Evolutionary conservation across 2,888 invertebrate species (phyloP), one percentile per base, ranked within the genome.

Genomic region (Tipula lateralis): DNA sequence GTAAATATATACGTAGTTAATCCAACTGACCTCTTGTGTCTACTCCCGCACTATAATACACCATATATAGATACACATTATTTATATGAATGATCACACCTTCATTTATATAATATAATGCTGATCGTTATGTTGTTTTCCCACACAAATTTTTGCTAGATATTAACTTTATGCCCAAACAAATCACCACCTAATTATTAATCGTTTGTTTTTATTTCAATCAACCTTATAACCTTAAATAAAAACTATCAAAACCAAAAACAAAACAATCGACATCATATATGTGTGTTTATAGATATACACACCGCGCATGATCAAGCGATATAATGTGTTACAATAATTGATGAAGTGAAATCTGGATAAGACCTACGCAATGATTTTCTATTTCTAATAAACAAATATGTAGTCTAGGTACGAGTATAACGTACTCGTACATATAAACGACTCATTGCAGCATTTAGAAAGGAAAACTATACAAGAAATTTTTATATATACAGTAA

Each of bases 161-260:
- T 66, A 66, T 66, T 66, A 66, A 66, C 66, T 66, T 66, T 66
- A 24, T 66, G 66, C 66, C 66, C 66, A 66, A 66, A 66, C 66
- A 66, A 66, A 66, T 66, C 66, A 66, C 66, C 66, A 66, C 66
- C 66, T 66, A 66, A 66, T 66, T 66, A 66, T 66, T 66, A 66
- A 66, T 66, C 66, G 66, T 66, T 66, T 66, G 66, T 66, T 66
- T 66, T 66, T 66, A 66, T 66, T 66, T 66, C 66, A 66, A 66
- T 66, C 66, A 66, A 66, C 66, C 66, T 66, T 66, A 66, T 66
- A 66, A 66, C 66, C 66, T 66, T 66, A 66, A 66, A 66, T 24
- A 44, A 66, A 66, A 66, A 66, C 19, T 24, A 24, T 24, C 66
- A 66, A 66, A 66, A 66, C 19, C 24, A 24, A 66, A 66, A 16